Evolutionary conservation across 2,113 vertebrate genomes (phyloP).

Genomic region (Lipophrys pholis): DNA sequence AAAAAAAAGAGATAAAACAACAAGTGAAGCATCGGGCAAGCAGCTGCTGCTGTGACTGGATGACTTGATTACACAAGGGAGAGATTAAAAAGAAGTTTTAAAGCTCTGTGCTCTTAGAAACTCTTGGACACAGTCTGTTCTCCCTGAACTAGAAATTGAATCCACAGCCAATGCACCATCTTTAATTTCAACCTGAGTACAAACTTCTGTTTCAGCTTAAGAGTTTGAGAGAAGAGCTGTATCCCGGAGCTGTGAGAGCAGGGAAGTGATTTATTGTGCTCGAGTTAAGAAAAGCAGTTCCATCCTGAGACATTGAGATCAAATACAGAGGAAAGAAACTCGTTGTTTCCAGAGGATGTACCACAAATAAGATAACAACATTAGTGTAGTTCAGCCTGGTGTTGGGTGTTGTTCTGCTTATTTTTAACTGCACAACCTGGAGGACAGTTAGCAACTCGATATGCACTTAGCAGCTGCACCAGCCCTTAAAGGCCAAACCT

Average conservation of each 20-base stretch:
- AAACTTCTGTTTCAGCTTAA: constrained; percentile 17
- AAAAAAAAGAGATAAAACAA: constrained; percentile 10
- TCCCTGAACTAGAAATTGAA: constrained; percentile 7
- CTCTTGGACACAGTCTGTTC: background rate
- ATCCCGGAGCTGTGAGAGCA: constrained; percentile 5
- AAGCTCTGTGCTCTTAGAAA: background rate
- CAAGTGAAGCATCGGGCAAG: constrained; percentile 15
- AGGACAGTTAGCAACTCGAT: background rate
- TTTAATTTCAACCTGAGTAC: constrained; percentile 22
- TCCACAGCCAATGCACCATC: background rate
- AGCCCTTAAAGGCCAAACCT: background rate
- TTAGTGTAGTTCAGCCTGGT: background rate
- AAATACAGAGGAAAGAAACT: background rate
- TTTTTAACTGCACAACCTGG: background rate
- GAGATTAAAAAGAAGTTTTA: background rate
- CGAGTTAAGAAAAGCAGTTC: constrained; percentile 4
- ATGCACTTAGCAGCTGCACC: background rate
- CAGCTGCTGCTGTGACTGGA: constrained; percentile 17
- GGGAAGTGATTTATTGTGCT: background rate
- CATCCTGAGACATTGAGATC: background rate
- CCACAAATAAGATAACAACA: background rate
- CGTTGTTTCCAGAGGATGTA: background rate
- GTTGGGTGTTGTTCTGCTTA: background rate
- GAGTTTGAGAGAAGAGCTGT: constrained; percentile 9
- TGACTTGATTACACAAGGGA: constrained; percentile 17